phyloP scores from a whole-genome alignment of 2,888 invertebrate genomes.

The Scaptodrosophila latifasciaeformis region DNA sequence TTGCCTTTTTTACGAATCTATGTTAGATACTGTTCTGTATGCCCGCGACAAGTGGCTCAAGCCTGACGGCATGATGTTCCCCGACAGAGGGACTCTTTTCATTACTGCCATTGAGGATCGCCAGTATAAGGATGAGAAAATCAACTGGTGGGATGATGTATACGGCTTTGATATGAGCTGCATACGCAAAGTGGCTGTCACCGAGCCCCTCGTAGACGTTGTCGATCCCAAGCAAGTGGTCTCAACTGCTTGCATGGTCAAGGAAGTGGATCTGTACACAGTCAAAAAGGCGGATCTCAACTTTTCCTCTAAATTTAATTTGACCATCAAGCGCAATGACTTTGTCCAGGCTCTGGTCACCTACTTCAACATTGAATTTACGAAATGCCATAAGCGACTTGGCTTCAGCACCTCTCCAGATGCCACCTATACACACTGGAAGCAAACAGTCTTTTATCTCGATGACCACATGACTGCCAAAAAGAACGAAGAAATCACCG shows the following conservation, averaged over 20 bases:
- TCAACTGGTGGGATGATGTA: constrained; percentile 99
- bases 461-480: constrained; percentile 97
- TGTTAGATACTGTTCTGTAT: constrained; percentile 99
- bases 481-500: constrained; percentile 94
- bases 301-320: constrained; percentile 90
- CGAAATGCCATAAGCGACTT: constrained; percentile 98
- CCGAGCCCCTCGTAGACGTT: constrained; percentile 98
- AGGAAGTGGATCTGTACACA: constrained; percentile 98
- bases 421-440: constrained; percentile 99
- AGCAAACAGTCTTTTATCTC: constrained; percentile 96
- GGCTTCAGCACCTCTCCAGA: constrained; percentile 99
- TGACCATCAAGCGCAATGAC: constrained; percentile 91
- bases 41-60: constrained; percentile 98
- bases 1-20: constrained; percentile 97
- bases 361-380: constrained; percentile 99
- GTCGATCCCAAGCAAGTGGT: constrained; percentile 99
- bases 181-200: constrained; percentile 97
- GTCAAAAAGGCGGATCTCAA: constrained; percentile 96
- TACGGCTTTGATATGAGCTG: constrained; percentile 99
- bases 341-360: constrained; percentile 98
- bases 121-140: constrained; percentile 99
- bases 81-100: constrained; percentile 94
- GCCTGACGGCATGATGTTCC: constrained; percentile 94
- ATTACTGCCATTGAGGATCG: constrained; percentile 96
- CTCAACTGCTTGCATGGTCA: constrained; percentile 93